A percentile compares a stretch with the other conserved stretches of the same genome.
Evolutionary conservation across 2,888 invertebrate species (phyloP).

Genomic region (Pammene fasciana): DNA sequence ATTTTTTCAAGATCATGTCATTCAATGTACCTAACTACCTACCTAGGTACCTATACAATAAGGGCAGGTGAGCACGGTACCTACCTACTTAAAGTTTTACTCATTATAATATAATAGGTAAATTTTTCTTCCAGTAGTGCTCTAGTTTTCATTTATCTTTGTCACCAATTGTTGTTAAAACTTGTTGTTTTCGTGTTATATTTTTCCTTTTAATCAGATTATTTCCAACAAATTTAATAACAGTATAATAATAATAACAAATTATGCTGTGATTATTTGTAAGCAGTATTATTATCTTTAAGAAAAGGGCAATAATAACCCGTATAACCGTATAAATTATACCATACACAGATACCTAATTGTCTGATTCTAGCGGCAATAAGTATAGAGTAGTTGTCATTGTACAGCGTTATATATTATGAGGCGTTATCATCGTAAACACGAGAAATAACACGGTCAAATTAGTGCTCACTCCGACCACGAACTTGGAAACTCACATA

Average conservation of each 20-base stretch:
- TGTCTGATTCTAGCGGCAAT: not conserved
- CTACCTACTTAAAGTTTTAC: not conserved
- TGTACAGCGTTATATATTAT: too few species aligned
- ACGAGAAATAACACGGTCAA: constrained; percentile 24
- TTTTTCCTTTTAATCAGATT: not conserved
- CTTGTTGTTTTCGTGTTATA: not conserved
- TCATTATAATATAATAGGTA: not conserved
- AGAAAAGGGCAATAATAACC: not conserved
- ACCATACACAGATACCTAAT: not conserved
- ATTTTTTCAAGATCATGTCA: constrained; percentile 13
- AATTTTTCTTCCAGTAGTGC: not conserved
- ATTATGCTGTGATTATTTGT: not conserved
- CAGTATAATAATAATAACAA: not conserved
- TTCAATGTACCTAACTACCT: not conserved
- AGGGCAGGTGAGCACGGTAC: not conserved
- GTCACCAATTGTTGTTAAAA: not conserved
- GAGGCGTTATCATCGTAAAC: constrained; percentile 24
- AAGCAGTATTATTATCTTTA: not conserved
- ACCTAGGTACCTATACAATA: too few species aligned
- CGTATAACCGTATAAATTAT: too few species aligned
- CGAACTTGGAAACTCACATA: constrained; percentile 9
- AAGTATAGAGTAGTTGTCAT: not conserved
- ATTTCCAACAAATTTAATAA: not conserved
- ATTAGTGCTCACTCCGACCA: constrained; percentile 18
- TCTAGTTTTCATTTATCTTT: not conserved